Percentiles rank a stretch among this genome's conserved stretches.
phyloP scores from a whole-genome alignment of 2,797 vertebrate genomes.

The Girardinus metallicus region DNA sequence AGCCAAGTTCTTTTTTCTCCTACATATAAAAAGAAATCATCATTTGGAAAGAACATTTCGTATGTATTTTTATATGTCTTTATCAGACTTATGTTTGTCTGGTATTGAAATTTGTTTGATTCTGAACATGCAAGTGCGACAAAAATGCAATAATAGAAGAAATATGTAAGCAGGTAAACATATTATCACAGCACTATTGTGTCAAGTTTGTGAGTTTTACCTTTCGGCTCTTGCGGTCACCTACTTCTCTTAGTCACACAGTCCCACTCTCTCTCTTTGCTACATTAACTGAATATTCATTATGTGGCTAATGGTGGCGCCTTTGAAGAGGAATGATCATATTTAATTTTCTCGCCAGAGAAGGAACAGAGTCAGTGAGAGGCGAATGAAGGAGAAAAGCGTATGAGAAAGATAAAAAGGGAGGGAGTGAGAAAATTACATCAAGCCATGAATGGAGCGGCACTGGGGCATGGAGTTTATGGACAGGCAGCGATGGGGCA shows the following conservation, averaged over 20 bases:
- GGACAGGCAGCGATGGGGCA: slow-evolving; percentile 25
- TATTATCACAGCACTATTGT: slow-evolving; percentile 1
- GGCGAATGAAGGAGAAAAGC: slow-evolving; percentile 44
- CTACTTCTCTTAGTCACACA: slow-evolving; percentile 47
- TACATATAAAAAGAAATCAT: background rate
- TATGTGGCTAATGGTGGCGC: slow-evolving; percentile 74
- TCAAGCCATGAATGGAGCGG: slow-evolving; percentile 58
- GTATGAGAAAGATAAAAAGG: slow-evolving; percentile 55
- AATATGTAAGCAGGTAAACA: background rate
- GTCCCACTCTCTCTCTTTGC: slow-evolving; percentile 51
- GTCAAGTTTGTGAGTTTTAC: slow-evolving; percentile 39
- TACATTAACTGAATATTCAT: slow-evolving; percentile 79
- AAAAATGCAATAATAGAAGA: background rate
- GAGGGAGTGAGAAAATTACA: slow-evolving; percentile 61
- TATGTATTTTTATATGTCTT: background rate
- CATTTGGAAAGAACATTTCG: background rate
- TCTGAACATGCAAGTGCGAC: background rate
- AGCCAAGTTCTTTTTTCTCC: background rate
- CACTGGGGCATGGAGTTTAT: slow-evolving; percentile 59
- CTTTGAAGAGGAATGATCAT: slow-evolving; percentile 79
- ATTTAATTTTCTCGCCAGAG: slow-evolving; percentile 73
- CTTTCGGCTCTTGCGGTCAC: slow-evolving; percentile 60
- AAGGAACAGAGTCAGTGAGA: slow-evolving; percentile 57
- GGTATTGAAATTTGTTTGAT: background rate
- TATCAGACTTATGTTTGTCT: background rate